These are phyloP conservation scores for Dyspetes luteomarginatus DNA, from an alignment of 2,888 invertebrate genomes.

Conservation along the genomic window DNA sequence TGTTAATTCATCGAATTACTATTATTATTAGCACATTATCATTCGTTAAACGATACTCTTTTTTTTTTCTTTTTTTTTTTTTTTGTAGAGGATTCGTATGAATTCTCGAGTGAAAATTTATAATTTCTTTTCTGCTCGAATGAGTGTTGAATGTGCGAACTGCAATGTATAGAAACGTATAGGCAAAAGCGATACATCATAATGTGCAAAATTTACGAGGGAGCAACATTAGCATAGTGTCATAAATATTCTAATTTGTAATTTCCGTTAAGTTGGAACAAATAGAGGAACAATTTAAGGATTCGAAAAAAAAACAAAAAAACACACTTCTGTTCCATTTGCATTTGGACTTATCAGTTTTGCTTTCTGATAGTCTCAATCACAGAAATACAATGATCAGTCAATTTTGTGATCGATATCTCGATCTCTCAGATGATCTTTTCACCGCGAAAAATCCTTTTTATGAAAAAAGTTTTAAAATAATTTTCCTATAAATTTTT, in stretches of 20 bases:
- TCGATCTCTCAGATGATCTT: too few relatives aligned
- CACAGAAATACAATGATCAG: too few relatives aligned
- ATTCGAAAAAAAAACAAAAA: too few relatives aligned
- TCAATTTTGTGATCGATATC: too few relatives aligned
- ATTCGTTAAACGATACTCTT: constrained; percentile 29
- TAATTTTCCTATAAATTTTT: not conserved
- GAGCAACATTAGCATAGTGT: not conserved
- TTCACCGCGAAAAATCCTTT: too few relatives aligned
- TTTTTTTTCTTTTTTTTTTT: not conserved
- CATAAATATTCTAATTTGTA: constrained; percentile 6
- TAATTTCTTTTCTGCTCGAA: not conserved
- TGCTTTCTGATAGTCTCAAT: too few relatives aligned
- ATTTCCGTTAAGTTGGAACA: not conserved
- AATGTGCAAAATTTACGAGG: constrained; percentile 3
- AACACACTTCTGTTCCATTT: not conserved
- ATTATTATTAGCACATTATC: constrained; percentile 18
- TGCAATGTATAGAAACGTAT: not conserved
- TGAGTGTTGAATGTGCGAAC: not conserved
- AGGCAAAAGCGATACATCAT: constrained; percentile 1
- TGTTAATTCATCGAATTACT: constrained; percentile 43
- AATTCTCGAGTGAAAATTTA: not conserved
- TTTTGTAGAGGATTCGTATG: not conserved
- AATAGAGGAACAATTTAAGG: not conserved
- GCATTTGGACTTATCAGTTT: too few relatives aligned
- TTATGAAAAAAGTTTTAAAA: too few relatives aligned